Percentiles rank a stretch among this genome's conserved stretches.
phyloP scores from a whole-genome alignment of 1,140 invertebrate genomes.

The Manduca sexta region DNA sequence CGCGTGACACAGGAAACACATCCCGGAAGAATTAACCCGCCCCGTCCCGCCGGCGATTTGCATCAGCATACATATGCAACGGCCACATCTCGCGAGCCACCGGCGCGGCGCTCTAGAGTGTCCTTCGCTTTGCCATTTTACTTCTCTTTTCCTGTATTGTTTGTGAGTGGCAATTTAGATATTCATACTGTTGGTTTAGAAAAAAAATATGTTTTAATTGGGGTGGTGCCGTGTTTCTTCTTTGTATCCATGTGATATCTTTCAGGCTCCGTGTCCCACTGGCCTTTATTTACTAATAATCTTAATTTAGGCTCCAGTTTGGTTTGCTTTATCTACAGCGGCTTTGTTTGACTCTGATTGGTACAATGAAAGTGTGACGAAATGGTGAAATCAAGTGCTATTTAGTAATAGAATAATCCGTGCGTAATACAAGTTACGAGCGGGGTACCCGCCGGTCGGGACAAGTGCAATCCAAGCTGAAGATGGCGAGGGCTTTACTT shows the following conservation, averaged over 20 bases:
- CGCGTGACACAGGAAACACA: constrained; percentile 50
- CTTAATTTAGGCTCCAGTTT: constrained; percentile 11
- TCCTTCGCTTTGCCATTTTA: constrained; percentile 1
- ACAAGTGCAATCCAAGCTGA: too few species aligned
- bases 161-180: neutral
- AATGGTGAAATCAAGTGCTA: constrained; percentile 39
- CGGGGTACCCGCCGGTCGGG: too few species aligned
- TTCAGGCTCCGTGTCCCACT: neutral
- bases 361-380: constrained; percentile 45
- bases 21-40: constrained; percentile 60
- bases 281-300: neutral
- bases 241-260: too few species aligned
- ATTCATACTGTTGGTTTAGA: too few species aligned
- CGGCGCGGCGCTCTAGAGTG: constrained; percentile 7
- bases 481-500: constrained; percentile 1
- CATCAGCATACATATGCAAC: constrained; percentile 33
- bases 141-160: neutral
- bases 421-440: constrained; percentile 13
- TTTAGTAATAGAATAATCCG: constrained; percentile 23
- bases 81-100: constrained; percentile 6
- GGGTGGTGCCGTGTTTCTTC: too few species aligned
- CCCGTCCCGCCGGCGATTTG: constrained; percentile 29
- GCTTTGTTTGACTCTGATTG: constrained; percentile 6
- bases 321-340: neutral
- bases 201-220: too few species aligned